Conservation (phyloP, 2,113 vertebrate genomes). For the Hypanus sabinus region DNA sequence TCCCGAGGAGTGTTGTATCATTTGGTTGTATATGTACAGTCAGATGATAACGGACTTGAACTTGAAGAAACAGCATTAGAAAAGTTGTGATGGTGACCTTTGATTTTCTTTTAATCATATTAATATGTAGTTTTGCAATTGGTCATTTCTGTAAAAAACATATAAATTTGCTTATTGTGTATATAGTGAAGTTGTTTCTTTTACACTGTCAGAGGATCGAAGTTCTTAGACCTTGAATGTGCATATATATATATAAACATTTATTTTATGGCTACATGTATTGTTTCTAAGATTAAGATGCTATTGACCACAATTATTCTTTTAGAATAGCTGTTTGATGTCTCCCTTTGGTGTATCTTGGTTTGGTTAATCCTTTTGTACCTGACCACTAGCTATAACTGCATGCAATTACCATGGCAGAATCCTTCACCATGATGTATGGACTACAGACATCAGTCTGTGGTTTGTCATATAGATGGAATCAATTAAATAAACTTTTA, state of each 20-base stretch:
- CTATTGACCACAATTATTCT: slow-evolving; percentile 68
- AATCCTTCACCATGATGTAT: slow-evolving; percentile 62
- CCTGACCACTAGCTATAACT: slow-evolving; percentile 63
- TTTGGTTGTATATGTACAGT: too few relatives aligned
- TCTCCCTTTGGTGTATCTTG: slow-evolving; percentile 66
- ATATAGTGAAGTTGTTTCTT: slow-evolving; percentile 54
- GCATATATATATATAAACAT: slow-evolving; percentile 51
- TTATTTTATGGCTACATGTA: slow-evolving; percentile 66
- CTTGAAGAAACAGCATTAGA: background rate
- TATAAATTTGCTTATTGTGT: slow-evolving; percentile 30
- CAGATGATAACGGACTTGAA: too few relatives aligned
- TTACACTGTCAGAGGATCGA: slow-evolving; percentile 66
- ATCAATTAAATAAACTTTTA: slow-evolving; percentile 59
- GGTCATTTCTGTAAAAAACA: background rate
- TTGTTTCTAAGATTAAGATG: slow-evolving; percentile 70
- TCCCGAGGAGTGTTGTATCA: too few relatives aligned
- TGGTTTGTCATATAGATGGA: slow-evolving; percentile 58
- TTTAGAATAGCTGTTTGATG: slow-evolving; percentile 71
- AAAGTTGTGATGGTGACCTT: slow-evolving; percentile 10
- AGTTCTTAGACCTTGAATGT: slow-evolving; percentile 56
- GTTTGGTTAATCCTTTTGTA: slow-evolving; percentile 65
- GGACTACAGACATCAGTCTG: slow-evolving; percentile 55
- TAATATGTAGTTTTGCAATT: background rate
- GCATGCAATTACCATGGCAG: slow-evolving; percentile 51
- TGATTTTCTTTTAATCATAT: slow-evolving; percentile 32